Base-by-base conservation (phyloP, 2,888 invertebrate species). In the Julus scandinavius region DNA sequence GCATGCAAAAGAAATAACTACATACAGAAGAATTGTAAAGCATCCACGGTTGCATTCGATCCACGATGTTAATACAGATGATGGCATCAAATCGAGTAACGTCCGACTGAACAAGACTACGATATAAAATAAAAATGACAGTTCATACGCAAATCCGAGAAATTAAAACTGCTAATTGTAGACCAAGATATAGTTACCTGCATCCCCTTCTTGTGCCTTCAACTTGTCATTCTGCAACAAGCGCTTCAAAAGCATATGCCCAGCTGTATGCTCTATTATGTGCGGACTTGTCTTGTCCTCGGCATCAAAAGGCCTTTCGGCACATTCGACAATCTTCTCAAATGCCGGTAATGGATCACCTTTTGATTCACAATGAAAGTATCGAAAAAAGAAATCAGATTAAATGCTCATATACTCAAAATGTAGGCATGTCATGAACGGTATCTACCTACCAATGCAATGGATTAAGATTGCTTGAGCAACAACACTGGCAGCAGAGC, bases 211-310 rank as follows among this genome's bases (percentile, higher is more conserved):
- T 49, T 88, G 20, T 38, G 38, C 20, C 49, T 15, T 83, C 49
- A 41, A 50, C 45, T 88, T 88, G 54, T 88, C 88, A 49, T 84
- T 38, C 45, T 88, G 41, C 80, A 88, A 45, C 45, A 88, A 40
- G 13, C 63, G 58, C 49, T 88, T 88, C 5, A 88, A 49, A n/a
- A 88, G 49, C 45, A 45, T 29, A 29, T 88, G 88, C 7, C 83
- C 88, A 7, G 88, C 88, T 11, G 84, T 41, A 84, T 84, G 54
- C 41, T 88, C 88, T 15, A 88, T 54, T n/a, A 88, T 88, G n/a
- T 88, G 88, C 11, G 15, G n/a, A 87, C 54, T 58, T 41, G 15
- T n/a, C 17, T 17, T 50, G 13, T 84, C 54, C 13, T 50, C 88
- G 20, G 45, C 54, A 38, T 4, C 54, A n/a, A 84, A 49, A 45